Conservation (phyloP, 2,888 invertebrate species). For the Cerastis rubricosa region DNA sequence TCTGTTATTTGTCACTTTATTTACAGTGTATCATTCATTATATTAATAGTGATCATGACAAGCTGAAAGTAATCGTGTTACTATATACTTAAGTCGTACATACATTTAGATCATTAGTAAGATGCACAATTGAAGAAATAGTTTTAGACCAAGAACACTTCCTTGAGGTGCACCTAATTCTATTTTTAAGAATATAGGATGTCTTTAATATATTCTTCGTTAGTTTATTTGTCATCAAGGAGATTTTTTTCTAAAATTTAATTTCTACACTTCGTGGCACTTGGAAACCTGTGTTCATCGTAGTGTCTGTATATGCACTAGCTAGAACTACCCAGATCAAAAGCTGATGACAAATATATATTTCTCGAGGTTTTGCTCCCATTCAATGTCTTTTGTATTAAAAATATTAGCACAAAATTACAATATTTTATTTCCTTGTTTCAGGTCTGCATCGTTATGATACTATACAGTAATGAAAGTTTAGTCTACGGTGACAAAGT, state of each 20-base stretch:
- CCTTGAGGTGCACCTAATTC: neutral
- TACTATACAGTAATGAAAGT: conserved; percentile 70
- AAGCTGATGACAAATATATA: neutral
- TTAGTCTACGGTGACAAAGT: conserved; percentile 66
- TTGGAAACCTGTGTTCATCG: neutral
- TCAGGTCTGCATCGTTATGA: conserved; percentile 77
- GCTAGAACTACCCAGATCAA: neutral
- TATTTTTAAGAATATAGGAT: neutral
- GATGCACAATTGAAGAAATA: neutral
- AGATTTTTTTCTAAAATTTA: neutral
- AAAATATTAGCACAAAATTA: neutral
- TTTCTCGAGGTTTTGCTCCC: neutral
- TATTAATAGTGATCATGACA: conserved; percentile 13
- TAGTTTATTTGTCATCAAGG: neutral
- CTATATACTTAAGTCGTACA: neutral
- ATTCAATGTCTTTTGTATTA: neutral
- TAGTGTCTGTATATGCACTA: neutral
- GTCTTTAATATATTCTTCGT: neutral
- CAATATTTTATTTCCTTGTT: conserved; percentile 67
- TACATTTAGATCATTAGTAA: neutral
- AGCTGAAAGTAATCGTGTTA: conserved; percentile 3
- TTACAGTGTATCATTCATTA: neutral
- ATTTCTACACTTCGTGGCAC: neutral
- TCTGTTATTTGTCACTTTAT: conserved; percentile 5
- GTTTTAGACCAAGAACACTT: neutral